Conservation (phyloP, 2,888 invertebrate genomes). For the Hirtodrosophila histrioides region DNA sequence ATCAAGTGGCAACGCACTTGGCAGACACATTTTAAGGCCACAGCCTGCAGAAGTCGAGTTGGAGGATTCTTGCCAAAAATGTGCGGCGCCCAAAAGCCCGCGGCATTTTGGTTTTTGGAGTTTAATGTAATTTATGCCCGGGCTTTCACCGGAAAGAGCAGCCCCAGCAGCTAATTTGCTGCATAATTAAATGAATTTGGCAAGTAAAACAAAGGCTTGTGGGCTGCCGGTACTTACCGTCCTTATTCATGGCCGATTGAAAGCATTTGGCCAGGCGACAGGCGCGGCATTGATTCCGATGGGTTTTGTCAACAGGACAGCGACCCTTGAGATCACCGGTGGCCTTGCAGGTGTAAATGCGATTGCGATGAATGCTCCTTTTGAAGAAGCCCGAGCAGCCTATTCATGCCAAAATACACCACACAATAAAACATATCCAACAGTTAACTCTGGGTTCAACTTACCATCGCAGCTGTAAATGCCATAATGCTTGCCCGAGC, state of each 20-base stretch:
- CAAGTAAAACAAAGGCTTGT: constrained; percentile 70
- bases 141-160: constrained; percentile 28
- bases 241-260: constrained; percentile 98
- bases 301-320: constrained; percentile 98
- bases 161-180: constrained; percentile 67
- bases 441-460: constrained; percentile 57
- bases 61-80: constrained; percentile 21
- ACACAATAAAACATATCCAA: not conserved
- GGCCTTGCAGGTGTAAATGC: constrained; percentile 98
- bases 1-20: constrained; percentile 22
- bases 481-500: constrained; percentile 99
- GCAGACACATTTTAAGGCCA: constrained; percentile 16
- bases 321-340: constrained; percentile 96
- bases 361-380: constrained; percentile 97
- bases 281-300: constrained; percentile 97
- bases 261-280: constrained; percentile 98
- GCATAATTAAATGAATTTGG: constrained; percentile 75
- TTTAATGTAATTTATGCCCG: constrained; percentile 73
- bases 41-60: constrained; percentile 18
- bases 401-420: constrained; percentile 75
- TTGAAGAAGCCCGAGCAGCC: constrained; percentile 98
- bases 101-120: constrained; percentile 67
- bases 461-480: constrained; percentile 99
- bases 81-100: constrained; percentile 55
- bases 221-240: constrained; percentile 89